These are phyloP conservation scores for Zelleria hepariella DNA, from an alignment of 2,888 invertebrate genomes.

Conservation along the genomic window DNA sequence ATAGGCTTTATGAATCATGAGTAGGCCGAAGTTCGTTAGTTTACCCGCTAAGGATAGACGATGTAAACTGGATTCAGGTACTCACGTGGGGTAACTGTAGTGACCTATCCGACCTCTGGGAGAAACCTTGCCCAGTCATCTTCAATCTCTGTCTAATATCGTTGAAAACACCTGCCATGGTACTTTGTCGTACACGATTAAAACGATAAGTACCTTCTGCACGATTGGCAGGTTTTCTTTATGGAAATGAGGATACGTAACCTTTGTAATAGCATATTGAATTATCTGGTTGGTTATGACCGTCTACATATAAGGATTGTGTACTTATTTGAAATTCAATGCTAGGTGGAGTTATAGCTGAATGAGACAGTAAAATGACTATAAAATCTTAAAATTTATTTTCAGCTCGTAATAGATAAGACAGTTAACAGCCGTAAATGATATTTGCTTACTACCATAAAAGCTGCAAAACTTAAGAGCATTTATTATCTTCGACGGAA, in stretches of 20 bases:
- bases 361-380: not conserved
- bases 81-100: conserved; percentile 13
- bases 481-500: too few relatives aligned
- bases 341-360: too few relatives aligned
- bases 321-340: too few relatives aligned
- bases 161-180: not conserved
- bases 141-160: not conserved
- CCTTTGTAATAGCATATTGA: too few relatives aligned
- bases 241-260: not conserved
- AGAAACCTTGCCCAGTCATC: conserved; percentile 22
- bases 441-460: too few relatives aligned
- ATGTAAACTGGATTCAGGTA: not conserved
- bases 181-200: not conserved
- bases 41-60: not conserved
- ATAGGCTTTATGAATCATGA: too few relatives aligned
- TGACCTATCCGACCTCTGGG: conserved; percentile 20
- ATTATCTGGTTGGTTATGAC: too few relatives aligned
- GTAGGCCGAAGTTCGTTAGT: not conserved
- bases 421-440: too few relatives aligned
- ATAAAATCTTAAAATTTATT: conserved; percentile 9
- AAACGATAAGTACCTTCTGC: not conserved
- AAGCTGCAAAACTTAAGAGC: too few relatives aligned
- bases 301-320: too few relatives aligned
- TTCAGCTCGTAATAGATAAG: too few relatives aligned
- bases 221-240: not conserved